phyloP scores from a whole-genome alignment of 2,888 invertebrate species.

The Seira sanloemensis region DNA sequence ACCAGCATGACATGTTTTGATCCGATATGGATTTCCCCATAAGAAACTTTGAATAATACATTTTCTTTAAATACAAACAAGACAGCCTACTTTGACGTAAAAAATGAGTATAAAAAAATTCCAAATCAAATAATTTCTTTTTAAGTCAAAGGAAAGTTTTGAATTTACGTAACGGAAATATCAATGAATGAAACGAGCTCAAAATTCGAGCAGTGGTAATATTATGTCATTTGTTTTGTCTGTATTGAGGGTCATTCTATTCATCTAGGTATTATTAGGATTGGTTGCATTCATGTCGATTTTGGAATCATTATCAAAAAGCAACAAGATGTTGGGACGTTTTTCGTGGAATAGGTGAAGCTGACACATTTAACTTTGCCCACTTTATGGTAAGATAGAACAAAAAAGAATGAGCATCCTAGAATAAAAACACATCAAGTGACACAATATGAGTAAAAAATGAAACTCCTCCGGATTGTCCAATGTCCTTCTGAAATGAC shows the following conservation, averaged over 20 bases:
- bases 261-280: no score
- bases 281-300: not conserved
- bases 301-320: not conserved
- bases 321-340: no score
- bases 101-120: not conserved
- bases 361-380: not conserved
- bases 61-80: not conserved
- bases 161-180: no score
- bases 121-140: no score
- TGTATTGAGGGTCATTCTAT: not conserved
- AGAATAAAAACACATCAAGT: no score
- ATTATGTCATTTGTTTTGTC: slow-evolving; percentile 24
- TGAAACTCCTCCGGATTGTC: no score
- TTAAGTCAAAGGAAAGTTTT: no score
- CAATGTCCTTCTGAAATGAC: no score
- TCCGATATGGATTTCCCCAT: not conserved
- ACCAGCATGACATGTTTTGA: not conserved
- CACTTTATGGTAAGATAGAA: not conserved
- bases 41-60: not conserved
- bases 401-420: slow-evolving; percentile 28
- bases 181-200: no score
- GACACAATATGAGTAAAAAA: no score
- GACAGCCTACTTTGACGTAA: not conserved
- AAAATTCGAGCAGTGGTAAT: slow-evolving; percentile 48
- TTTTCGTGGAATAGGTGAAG: no score